phyloP scores from a whole-genome alignment of 2,888 invertebrate genomes.

The Monopis laevigella region DNA sequence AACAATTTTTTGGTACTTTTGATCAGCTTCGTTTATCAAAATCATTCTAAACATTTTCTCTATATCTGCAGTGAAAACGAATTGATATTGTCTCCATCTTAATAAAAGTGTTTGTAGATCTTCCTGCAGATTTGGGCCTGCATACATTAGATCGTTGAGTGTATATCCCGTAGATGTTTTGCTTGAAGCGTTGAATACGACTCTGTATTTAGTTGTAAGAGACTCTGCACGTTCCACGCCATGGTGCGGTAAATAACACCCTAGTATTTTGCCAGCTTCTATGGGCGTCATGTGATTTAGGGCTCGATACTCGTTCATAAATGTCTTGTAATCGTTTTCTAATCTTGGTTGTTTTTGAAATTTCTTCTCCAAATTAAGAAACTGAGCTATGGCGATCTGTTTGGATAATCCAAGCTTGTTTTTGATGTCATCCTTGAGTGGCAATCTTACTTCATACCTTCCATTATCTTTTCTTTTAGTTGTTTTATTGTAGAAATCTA shows the following conservation, averaged over 20 bases:
- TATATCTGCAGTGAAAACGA: too few species aligned
- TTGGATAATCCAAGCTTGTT: slow-evolving; percentile 8
- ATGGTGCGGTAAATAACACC: slow-evolving; percentile 2
- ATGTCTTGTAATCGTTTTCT: not conserved
- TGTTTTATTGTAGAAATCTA: slow-evolving; percentile 1
- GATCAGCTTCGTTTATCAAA: slow-evolving; percentile 13
- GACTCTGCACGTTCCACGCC: not conserved
- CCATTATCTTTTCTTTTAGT: not conserved
- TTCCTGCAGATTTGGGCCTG: slow-evolving; percentile 13
- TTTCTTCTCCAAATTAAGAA: slow-evolving; percentile 9
- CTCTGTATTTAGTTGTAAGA: slow-evolving; percentile 2
- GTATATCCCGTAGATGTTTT: slow-evolving; percentile 9
- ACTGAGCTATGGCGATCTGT: slow-evolving; percentile 13
- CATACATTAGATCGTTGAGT: slow-evolving; percentile 14
- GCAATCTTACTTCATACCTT: slow-evolving; percentile 3
- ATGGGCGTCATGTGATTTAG: too few species aligned
- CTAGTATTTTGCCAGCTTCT: too few species aligned
- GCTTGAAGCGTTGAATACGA: slow-evolving; percentile 12
- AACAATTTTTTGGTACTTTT: slow-evolving; percentile 10
- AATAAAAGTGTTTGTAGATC: too few species aligned
- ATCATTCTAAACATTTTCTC: slow-evolving; percentile 2
- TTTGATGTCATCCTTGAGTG: slow-evolving; percentile 10
- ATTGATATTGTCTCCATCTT: too few species aligned
- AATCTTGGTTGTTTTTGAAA: not conserved
- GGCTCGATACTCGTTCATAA: not conserved